Evolutionary conservation across 1,140 invertebrate species (phyloP).

Genomic region (Drosophila ironensis): DNA sequence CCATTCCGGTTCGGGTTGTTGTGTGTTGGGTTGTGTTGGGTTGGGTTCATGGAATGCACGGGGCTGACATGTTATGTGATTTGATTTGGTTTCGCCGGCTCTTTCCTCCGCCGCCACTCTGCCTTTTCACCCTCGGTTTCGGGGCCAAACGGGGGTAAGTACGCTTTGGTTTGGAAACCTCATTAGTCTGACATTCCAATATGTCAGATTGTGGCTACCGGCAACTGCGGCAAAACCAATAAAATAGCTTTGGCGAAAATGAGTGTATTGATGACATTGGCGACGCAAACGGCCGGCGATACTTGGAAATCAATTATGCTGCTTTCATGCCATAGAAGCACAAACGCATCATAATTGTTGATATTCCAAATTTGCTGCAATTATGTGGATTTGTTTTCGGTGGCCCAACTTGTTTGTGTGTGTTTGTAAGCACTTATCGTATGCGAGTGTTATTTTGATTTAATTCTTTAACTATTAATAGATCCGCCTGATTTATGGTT

Average conservation of each 20-base stretch:
- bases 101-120: background rate
- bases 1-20: background rate
- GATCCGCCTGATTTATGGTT: no score
- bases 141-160: constrained; percentile 50
- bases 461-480: no score
- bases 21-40: background rate
- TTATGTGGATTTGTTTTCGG: background rate
- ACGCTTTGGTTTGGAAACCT: constrained; percentile 66
- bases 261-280: background rate
- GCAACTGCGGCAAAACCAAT: constrained; percentile 22
- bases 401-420: background rate
- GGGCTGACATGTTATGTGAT: constrained; percentile 69
- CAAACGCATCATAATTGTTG: background rate
- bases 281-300: background rate
- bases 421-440: no score
- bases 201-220: constrained; percentile 40
- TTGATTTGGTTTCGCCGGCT: constrained; percentile 61
- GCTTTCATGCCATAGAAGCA: background rate
- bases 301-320: background rate
- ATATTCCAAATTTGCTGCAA: background rate
- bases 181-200: constrained; percentile 67
- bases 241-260: background rate
- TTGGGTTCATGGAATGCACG: background rate
- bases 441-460: no score
- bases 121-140: background rate